Evolutionary conservation across 2,888 invertebrate species (phyloP).

Genomic region (Euproctis similis): DNA sequence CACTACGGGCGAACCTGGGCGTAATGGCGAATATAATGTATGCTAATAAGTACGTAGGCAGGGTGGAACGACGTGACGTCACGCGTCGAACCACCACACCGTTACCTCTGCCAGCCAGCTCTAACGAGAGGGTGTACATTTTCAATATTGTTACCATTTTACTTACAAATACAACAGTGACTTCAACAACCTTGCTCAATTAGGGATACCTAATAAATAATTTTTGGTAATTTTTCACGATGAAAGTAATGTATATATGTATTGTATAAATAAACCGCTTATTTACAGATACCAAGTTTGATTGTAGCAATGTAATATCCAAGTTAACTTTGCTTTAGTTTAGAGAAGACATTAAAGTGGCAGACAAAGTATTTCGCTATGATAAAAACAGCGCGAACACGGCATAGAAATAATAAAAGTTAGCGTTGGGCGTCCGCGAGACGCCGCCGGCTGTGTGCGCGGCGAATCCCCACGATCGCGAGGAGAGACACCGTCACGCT

Average conservation of each 20-base stretch:
- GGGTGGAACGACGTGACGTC: conserved; percentile 63
- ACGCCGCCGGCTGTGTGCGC: conserved; percentile 39
- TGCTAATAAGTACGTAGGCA: conserved; percentile 66
- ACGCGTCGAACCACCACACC: conserved; percentile 65
- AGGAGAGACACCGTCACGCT: conserved; percentile 37
- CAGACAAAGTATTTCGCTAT: conserved; percentile 44
- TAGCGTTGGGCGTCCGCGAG: conserved; percentile 51
- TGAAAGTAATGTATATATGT: too few relatives aligned
- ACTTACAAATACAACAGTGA: too few relatives aligned
- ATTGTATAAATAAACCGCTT: not conserved
- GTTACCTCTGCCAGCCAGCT: conserved; percentile 41
- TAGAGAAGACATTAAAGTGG: conserved; percentile 30
- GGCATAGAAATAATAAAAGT: conserved; percentile 67
- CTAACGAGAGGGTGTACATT: conserved; percentile 68
- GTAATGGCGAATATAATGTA: conserved; percentile 72
- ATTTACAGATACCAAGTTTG: conserved; percentile 6
- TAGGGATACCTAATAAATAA: too few relatives aligned
- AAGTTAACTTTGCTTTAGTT: conserved; percentile 15
- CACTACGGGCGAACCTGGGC: conserved; percentile 53
- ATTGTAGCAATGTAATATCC: conserved; percentile 10
- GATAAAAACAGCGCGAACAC: conserved; percentile 54
- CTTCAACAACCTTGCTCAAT: too few relatives aligned
- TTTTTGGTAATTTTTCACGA: too few relatives aligned
- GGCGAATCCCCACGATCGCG: conserved; percentile 20
- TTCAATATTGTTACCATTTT: conserved; percentile 52